Evolutionary conservation across 2,113 vertebrate species (phyloP).

Genomic region (Erpornis zantholeuca): DNA sequence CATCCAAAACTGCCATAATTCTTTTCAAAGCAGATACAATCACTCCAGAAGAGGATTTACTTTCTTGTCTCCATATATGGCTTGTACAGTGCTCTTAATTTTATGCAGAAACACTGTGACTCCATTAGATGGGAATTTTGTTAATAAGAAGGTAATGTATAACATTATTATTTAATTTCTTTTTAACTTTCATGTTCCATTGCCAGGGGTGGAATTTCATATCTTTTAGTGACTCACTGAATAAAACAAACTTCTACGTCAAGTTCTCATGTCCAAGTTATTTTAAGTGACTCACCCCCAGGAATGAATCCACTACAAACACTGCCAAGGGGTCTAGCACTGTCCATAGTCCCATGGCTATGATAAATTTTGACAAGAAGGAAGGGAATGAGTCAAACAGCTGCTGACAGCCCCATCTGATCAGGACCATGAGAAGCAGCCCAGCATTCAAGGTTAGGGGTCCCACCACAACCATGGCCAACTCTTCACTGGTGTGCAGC

Average conservation of each 20-base stretch:
- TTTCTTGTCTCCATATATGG: conserved; percentile 42
- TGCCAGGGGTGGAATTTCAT: conserved; percentile 51
- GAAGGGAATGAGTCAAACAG: conserved; percentile 89
- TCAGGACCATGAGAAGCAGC: conserved; percentile 86
- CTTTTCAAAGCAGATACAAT: conserved; percentile 20
- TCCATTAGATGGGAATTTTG: conserved; percentile 35
- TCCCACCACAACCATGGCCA: conserved; percentile 85
- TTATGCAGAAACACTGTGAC: conserved; percentile 25
- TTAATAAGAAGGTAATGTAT: conserved; percentile 50
- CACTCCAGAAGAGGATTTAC: background rate
- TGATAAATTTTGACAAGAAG: conserved; percentile 97
- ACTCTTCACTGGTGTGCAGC: conserved; percentile 83
- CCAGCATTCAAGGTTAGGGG: conserved; percentile 85
- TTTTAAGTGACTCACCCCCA: conserved; percentile 99
- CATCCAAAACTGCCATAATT: conserved; percentile 2
- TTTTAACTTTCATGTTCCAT: conserved; percentile 48
- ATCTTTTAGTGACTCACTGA: conserved; percentile 56
- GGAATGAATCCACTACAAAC: conserved; percentile 89
- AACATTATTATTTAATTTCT: conserved; percentile 57
- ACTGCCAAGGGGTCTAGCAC: conserved; percentile 92
- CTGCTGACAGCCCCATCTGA: conserved; percentile 95
- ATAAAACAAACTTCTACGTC: conserved; percentile 85
- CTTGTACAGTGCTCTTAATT: conserved; percentile 22
- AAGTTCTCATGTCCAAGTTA: conserved; percentile 83
- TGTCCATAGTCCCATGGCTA: conserved; percentile 92